These are phyloP conservation scores for Lates japonicus DNA, from an alignment of 2,797 vertebrate genomes.

Conservation along the genomic window DNA sequence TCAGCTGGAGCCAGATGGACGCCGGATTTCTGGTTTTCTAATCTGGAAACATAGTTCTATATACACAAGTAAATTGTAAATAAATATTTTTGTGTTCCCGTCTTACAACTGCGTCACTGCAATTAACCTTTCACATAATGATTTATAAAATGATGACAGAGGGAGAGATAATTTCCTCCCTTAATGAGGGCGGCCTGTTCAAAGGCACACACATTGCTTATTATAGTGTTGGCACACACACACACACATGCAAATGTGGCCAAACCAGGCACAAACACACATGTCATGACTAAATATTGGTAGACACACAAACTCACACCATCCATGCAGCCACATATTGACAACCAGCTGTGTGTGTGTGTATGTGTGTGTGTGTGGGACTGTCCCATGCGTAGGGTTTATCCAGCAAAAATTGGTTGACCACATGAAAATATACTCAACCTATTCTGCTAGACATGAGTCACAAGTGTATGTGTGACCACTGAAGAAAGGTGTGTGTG, in stretches of 20 bases:
- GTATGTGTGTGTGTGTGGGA: slow-evolving; percentile 46
- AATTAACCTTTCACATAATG: slow-evolving; percentile 73
- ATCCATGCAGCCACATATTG: slow-evolving; percentile 47
- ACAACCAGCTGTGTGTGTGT: slow-evolving; percentile 21
- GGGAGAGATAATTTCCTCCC: slow-evolving; percentile 64
- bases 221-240: slow-evolving; percentile 58
- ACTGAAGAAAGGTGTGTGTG: slow-evolving; percentile 53
- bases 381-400: slow-evolving; percentile 43
- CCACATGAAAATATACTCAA: slow-evolving; percentile 81
- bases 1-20: slow-evolving; percentile 71
- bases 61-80: slow-evolving; percentile 70
- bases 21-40: slow-evolving; percentile 44
- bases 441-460: slow-evolving; percentile 81
- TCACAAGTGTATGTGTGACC: slow-evolving; percentile 72
- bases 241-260: slow-evolving; percentile 34
- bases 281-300: slow-evolving; percentile 25
- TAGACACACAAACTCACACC: slow-evolving; percentile 46
- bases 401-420: slow-evolving; percentile 67
- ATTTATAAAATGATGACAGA: slow-evolving; percentile 77
- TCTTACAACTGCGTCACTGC: slow-evolving; percentile 67
- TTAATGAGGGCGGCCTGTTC: slow-evolving; percentile 68
- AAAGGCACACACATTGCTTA: slow-evolving; percentile 61
- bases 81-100: slow-evolving; percentile 74
- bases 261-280: slow-evolving; percentile 44
- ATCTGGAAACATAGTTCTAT: slow-evolving; percentile 64